Evolutionary conservation across 2,797 vertebrate species (phyloP), one percentile per base, ranked within the genome.

Genomic region (Leuciscus waleckii): DNA sequence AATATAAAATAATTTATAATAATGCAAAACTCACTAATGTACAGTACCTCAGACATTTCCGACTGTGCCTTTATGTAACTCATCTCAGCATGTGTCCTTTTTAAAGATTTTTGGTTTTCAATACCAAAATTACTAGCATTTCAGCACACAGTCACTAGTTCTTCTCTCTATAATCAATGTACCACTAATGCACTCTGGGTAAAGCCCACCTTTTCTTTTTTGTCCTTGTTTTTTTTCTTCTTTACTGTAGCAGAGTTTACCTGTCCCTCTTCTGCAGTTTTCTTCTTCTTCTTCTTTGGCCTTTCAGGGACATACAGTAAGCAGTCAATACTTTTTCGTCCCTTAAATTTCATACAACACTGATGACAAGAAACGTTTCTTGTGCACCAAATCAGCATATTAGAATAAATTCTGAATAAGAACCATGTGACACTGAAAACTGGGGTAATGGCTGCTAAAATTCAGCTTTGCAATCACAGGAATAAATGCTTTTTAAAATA

Each of bases 221-320:
- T 56, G 35, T 84, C 85, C 16, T 71, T 81, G 37, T 68, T 84
- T 78, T 26, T 74, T 46, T 78, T 89, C 54, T 85, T 90, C 79
- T 84, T 86, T 19, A 41, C 56, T 26, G n/a, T 68, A 37, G 29
- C 73, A 14, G 68, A 29, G 35, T 77, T 54, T 56, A 16, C 35
- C 69, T 87, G 83, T 1, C 23, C 79, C 1, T 86, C 58, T 61
- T 51, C 51, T 14, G 41, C 23, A 76, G 26, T 19, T 61, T 79
- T 85, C 63, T 79, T 88, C 69, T 81, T 91, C 54, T 87, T 90
- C 68, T 86, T 90, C 70, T 87, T 88, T 1, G 37, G 41, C 81
- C 91, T 92, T 78, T 43, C 29, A 39, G 75, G 79, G 37, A 84
- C 54, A 56, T 78, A 61, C 1, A 61, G 35, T 11, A 71, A 78